These are phyloP conservation scores for Hestina assimilis DNA, from an alignment of 1,140 invertebrate genomes.

Conservation along the genomic window DNA sequence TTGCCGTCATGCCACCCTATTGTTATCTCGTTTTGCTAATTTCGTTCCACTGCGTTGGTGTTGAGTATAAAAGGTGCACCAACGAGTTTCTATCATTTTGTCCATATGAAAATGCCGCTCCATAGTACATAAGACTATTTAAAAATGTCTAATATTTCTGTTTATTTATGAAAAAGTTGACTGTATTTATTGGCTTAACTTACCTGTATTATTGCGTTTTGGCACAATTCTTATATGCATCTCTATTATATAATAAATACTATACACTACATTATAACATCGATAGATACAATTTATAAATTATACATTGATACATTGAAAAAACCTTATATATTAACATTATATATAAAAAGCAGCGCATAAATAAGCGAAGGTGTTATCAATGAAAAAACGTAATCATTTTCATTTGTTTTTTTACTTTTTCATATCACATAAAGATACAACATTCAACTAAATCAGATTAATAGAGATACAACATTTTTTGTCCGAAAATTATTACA, in stretches of 20 bases:
- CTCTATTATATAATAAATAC: conserved; percentile 42
- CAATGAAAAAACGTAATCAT: conserved; percentile 52
- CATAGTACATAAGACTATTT: background rate
- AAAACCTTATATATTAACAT: conserved; percentile 31
- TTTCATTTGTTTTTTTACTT: conserved; percentile 56
- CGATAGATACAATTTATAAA: conserved; percentile 51
- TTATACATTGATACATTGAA: conserved; percentile 34
- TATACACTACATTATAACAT: conserved; percentile 54
- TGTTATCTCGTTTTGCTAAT: no score
- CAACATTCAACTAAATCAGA: conserved; percentile 58
- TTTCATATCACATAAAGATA: conserved; percentile 61
- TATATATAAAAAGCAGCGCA: conserved; percentile 52
- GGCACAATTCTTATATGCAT: conserved; percentile 49
- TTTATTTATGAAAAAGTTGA: background rate
- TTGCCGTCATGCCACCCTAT: no score
- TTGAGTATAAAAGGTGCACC: no score
- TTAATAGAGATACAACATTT: conserved; percentile 24
- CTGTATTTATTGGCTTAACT: conserved; percentile 42
- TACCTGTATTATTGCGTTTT: conserved; percentile 67
- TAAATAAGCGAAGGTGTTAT: conserved; percentile 33
- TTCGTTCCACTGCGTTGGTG: no score
- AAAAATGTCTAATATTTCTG: background rate
- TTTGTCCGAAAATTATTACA: conserved; percentile 6
- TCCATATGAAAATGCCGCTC: no score
- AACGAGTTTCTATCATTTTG: no score